These are phyloP conservation scores for Saguinus midas DNA, from an alignment of 2,113 vertebrate genomes.

Conservation along the genomic window DNA sequence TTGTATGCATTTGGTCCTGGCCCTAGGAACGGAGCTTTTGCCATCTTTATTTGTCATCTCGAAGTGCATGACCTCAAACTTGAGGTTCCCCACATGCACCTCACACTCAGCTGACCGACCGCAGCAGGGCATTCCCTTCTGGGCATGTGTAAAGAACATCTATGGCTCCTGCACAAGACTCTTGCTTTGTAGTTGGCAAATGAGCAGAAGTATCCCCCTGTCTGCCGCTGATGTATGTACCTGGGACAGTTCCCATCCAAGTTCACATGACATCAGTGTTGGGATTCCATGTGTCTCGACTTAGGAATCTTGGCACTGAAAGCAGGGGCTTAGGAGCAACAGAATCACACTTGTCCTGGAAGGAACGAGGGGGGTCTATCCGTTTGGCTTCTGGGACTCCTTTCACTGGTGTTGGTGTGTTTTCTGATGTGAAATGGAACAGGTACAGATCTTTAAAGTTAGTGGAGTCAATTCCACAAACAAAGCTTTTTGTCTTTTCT, in stretches of 20 bases:
- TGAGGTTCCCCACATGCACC: background rate
- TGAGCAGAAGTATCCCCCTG: background rate
- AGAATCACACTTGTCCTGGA: too few species aligned
- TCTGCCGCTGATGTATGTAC: background rate
- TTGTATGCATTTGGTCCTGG: background rate
- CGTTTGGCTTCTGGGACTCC: background rate
- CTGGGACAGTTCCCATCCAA: background rate
- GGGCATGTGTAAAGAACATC: background rate
- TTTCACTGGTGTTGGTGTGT: background rate
- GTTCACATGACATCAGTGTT: background rate
- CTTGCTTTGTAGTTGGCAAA: background rate
- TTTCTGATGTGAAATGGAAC: background rate
- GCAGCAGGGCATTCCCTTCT: background rate
- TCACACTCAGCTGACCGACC: background rate
- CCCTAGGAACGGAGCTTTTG: background rate
- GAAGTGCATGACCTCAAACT: background rate
- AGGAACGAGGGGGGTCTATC: rapidly evolving
- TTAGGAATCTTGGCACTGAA: background rate
- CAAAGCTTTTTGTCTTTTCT: background rate
- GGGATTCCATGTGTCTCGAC: background rate
- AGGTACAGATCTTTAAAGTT: background rate
- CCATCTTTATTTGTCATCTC: background rate
- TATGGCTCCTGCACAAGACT: rapidly evolving
- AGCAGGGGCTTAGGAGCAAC: background rate
- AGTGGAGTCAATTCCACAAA: background rate